Percentiles rank a stretch among this genome's conserved stretches.
Conservation (phyloP, 2,113 vertebrate genomes). For the Oryctolagus cuniculus region DNA sequence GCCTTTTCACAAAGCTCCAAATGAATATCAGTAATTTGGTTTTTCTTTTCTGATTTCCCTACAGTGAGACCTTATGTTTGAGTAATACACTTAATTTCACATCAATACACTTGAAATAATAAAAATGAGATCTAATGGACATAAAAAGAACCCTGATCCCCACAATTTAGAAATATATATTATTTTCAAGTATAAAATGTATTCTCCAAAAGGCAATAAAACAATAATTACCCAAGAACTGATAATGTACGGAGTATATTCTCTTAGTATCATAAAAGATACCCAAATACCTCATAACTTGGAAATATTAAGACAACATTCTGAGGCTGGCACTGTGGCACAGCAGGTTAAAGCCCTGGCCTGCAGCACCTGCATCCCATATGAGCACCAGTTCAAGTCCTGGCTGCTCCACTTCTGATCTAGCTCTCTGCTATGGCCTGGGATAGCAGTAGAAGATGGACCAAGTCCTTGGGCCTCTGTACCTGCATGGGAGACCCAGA, state of each 20-base stretch:
- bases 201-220: background rate
- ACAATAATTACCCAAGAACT: background rate
- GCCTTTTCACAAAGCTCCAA: background rate
- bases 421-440: too few species aligned
- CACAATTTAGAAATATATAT: background rate
- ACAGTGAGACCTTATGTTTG: background rate
- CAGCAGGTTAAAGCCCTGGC: too few species aligned
- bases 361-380: too few species aligned
- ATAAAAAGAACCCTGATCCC: background rate
- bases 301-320: background rate
- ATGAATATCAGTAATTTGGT: background rate
- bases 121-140: background rate
- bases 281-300: background rate
- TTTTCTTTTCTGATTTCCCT: background rate
- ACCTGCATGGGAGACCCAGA: too few species aligned
- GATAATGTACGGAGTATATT: background rate
- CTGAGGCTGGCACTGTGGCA: background rate
- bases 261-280: background rate
- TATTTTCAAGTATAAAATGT: constrained; percentile 18
- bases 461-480: too few species aligned
- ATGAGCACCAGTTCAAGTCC: too few species aligned
- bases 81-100: constrained; percentile 35
- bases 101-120: background rate
- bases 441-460: too few species aligned
- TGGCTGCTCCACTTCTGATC: too few species aligned